Evolutionary conservation across 2,113 vertebrate species (phyloP), one percentile per base, ranked within the genome.

Genomic region (Oriolus oriolus): DNA sequence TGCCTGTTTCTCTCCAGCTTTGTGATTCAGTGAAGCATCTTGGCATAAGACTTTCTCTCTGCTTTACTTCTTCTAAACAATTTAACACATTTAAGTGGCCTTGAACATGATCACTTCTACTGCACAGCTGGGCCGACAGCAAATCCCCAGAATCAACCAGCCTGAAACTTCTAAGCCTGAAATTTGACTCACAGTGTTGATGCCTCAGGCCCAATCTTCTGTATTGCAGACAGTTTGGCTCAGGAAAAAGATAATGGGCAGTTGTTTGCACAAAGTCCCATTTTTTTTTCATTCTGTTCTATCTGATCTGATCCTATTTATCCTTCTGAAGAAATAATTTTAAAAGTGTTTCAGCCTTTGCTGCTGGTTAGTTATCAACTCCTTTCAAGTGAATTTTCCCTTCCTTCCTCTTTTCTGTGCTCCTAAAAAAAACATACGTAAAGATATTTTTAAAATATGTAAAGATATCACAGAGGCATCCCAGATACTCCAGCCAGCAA

Each of bases 101-200:
- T 89, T 65, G 87, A 89, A 95, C 8, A 5, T 31, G 65, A 90
- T 60, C 27, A 11, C 42, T 90, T 66, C 71, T 56, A 50, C 47
- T 41, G 49, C 89, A 81, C 61, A 89, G 31, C 27, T 74, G 84
- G 74, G 49, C 39, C 42, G 79, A 19, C 21, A 93, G 66, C 65
- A 91, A 91, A 96, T 73, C 66, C 79, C 66, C 57, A 47, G 61
- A 91, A 97, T 65, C 80, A 85, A 78, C 74, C 49, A 91, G 44
- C 49, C 86, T 78, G 52, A 77, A 89, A 95, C 24, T 87, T 89
- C 74, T 68, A 84, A 87, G 84, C 74, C 74, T 84, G 65, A 89
- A 95, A 93, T 79, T 81, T 87, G 80, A 82, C 74, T 91, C 74
- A 15, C 13, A 22, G 24, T 56, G 42, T 30, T 87, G 74, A 79